These are phyloP conservation scores for Stegophylla sp. DNA, from an alignment of 2,888 invertebrate genomes.

Conservation along the genomic window DNA sequence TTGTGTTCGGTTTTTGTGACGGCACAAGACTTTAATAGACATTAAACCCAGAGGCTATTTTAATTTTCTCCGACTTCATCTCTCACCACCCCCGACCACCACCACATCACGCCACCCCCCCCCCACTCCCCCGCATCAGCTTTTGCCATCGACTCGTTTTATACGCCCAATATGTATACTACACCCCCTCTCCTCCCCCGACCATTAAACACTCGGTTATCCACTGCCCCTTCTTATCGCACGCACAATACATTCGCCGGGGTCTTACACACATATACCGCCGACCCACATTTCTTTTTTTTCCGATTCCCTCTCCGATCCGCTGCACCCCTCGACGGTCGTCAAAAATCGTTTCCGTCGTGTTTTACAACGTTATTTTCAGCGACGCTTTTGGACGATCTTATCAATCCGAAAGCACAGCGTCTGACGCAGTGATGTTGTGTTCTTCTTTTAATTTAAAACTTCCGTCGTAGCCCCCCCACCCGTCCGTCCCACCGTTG, in stretches of 20 bases:
- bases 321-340: conserved; percentile 3
- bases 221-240: conserved; percentile 35
- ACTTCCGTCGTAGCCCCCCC: background rate
- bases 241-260: conserved; percentile 19
- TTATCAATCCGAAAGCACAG: conserved; percentile 29
- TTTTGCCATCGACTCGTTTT: conserved; percentile 41
- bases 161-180: conserved; percentile 27
- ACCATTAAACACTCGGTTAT: background rate
- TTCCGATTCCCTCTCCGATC: background rate
- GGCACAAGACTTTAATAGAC: conserved; percentile 59
- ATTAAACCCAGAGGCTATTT: conserved; percentile 59
- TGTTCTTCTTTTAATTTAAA: background rate
- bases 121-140: background rate
- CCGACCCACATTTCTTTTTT: conserved; percentile 11
- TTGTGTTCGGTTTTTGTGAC: conserved; percentile 59
- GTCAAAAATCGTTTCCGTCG: conserved; percentile 24
- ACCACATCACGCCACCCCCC: background rate
- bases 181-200: background rate
- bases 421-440: background rate
- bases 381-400: conserved; percentile 38
- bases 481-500: no score
- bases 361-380: conserved; percentile 28
- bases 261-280: background rate
- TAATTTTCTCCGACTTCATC: conserved; percentile 54
- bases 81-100: background rate